These are phyloP conservation scores for Agrilus planipennis DNA, from an alignment of 1,140 invertebrate species.

Conservation along the genomic window DNA sequence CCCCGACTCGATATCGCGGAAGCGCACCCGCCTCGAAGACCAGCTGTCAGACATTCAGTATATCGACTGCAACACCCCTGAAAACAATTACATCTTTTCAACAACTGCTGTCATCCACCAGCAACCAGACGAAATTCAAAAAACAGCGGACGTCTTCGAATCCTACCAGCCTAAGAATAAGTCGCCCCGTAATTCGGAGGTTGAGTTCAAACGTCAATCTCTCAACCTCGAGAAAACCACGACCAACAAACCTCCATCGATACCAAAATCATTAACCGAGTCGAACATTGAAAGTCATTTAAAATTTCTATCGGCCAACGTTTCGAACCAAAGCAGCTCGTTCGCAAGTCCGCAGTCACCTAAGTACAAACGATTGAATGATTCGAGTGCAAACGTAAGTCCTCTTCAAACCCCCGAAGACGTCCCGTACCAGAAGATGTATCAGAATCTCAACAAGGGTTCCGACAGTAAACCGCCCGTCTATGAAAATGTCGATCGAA, in stretches of 20 bases:
- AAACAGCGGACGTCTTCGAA: conserved; percentile 4
- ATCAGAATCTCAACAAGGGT: conserved; percentile 37
- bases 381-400: conserved; percentile 27
- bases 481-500: conserved; percentile 6
- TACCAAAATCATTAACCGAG: conserved; percentile 27
- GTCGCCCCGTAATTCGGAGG: conserved; percentile 28
- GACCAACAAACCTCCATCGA: background rate
- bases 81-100: conserved; percentile 30
- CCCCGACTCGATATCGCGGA: conserved; percentile 36
- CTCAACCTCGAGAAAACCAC: conserved; percentile 24
- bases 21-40: conserved; percentile 46
- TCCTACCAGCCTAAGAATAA: conserved; percentile 29
- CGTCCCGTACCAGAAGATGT: conserved; percentile 28
- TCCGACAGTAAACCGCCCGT: conserved; percentile 31
- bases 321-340: conserved; percentile 8
- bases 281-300: conserved; percentile 18
- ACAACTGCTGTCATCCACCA: conserved; percentile 26
- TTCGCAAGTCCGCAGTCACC: conserved; percentile 24
- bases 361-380: conserved; percentile 24
- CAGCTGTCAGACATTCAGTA: conserved; percentile 49
- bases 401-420: conserved; percentile 12
- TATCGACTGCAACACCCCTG: conserved; percentile 50
- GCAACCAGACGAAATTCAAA: conserved; percentile 9
- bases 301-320: too few species aligned
- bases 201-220: conserved; percentile 23